phyloP scores from a whole-genome alignment of 2,113 vertebrate species.

The Neolamprologus hecqui region DNA sequence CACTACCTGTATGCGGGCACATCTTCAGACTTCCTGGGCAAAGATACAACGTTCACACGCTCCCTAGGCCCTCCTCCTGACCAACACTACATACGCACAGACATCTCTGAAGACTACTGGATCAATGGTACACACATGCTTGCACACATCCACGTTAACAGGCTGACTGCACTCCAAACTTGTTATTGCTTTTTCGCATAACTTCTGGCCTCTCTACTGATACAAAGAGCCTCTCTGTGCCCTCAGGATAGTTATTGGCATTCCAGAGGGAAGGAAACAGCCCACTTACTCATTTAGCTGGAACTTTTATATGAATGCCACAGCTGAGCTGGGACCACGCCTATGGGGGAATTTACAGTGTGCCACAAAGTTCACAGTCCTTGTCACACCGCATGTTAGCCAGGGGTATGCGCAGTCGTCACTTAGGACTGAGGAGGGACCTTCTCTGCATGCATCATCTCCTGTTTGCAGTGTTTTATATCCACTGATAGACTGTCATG shows the following conservation, averaged over 20 bases:
- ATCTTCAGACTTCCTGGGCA: conserved; percentile 94
- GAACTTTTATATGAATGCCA: conserved; percentile 58
- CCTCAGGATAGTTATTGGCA: conserved; percentile 51
- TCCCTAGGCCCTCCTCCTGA: conserved; percentile 87
- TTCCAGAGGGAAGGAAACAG: conserved; percentile 56
- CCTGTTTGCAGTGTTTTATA: conserved; percentile 18
- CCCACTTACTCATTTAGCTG: conserved; percentile 55
- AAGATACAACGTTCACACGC: conserved; percentile 90
- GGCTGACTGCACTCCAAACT: conserved; percentile 18
- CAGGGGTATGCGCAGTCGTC: not conserved
- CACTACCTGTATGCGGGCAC: conserved; percentile 91
- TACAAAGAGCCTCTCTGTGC: conserved; percentile 51
- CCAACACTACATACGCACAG: conserved; percentile 93
- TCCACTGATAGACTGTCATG: conserved; percentile 19
- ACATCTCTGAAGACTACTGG: conserved; percentile 96
- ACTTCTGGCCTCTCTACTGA: conserved; percentile 7
- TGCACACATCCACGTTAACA: conserved; percentile 15
- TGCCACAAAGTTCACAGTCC: conserved; percentile 38
- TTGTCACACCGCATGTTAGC: not conserved
- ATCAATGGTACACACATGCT: conserved; percentile 80
- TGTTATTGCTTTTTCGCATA: conserved; percentile 18
- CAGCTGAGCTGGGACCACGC: conserved; percentile 38
- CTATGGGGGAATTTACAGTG: conserved; percentile 55
- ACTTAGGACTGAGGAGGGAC: not conserved
- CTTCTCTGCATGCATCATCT: conserved; percentile 16